phyloP scores from a whole-genome alignment of 2,113 vertebrate species.

The Anolis carolinensis region DNA sequence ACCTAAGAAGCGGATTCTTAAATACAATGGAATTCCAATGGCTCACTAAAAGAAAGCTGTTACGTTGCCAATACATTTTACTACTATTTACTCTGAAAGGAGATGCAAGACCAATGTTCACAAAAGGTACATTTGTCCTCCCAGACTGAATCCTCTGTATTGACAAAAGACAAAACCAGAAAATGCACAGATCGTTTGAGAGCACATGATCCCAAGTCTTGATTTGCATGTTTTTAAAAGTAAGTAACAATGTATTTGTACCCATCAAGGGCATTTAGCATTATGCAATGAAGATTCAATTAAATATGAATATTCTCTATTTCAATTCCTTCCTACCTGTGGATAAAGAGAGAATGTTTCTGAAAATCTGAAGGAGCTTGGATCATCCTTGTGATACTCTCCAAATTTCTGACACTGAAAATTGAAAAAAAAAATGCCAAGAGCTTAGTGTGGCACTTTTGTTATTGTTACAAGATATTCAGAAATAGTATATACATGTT shows the following conservation, averaged over 20 bases:
- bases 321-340: slow-evolving; percentile 78
- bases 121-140: not conserved
- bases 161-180: not conserved
- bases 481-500: not conserved
- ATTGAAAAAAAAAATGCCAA: slow-evolving; percentile 44
- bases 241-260: not conserved
- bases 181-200: not conserved
- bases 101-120: not conserved
- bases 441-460: slow-evolving; percentile 6
- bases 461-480: not conserved
- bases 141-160: not conserved
- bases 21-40: not conserved
- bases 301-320: not conserved
- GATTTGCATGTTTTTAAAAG: not conserved
- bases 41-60: not conserved
- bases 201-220: not conserved
- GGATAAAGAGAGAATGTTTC: slow-evolving; percentile 98
- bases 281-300: not conserved
- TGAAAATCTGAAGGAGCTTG: slow-evolving; percentile 96
- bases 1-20: not conserved
- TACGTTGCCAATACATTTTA: not conserved
- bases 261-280: not conserved
- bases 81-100: not conserved
- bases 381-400: slow-evolving; percentile 98
- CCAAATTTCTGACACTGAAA: slow-evolving; percentile 98